Evolutionary conservation across 1,140 invertebrate species (phyloP).

Genomic region (Ostrea edulis): DNA sequence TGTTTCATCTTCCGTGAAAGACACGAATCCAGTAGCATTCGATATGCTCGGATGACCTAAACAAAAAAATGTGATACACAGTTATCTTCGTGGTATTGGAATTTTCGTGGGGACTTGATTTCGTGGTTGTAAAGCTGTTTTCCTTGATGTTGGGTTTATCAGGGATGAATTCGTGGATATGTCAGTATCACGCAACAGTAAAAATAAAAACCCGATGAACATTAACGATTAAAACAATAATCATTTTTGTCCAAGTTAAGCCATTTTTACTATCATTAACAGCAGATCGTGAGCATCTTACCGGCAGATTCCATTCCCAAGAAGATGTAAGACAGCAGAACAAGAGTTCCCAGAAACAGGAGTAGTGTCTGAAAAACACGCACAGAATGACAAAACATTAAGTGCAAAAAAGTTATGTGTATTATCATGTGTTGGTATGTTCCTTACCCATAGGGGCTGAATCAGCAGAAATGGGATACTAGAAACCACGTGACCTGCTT

Average conservation of each 20-base stretch:
- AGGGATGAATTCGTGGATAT: too few relatives aligned
- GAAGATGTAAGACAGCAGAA: conserved; percentile 49
- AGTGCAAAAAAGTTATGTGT: neutral
- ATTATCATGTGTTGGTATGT: neutral
- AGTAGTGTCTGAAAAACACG: conserved; percentile 61
- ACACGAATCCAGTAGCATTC: conserved; percentile 47
- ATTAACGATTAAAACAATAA: too few relatives aligned
- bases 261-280: neutral
- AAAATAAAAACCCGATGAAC: too few relatives aligned
- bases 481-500: conserved; percentile 91
- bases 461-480: conserved; percentile 90
- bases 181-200: too few relatives aligned
- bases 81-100: neutral
- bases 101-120: too few relatives aligned
- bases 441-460: conserved; percentile 87
- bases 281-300: conserved; percentile 40
- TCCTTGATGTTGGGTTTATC: too few relatives aligned
- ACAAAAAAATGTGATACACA: conserved; percentile 27
- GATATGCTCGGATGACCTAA: conserved; percentile 53
- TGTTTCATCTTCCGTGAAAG: conserved; percentile 47
- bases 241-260: neutral
- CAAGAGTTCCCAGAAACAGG: conserved; percentile 44
- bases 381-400: neutral
- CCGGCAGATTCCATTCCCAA: conserved; percentile 65
- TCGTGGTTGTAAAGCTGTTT: too few relatives aligned